Base-by-base conservation (phyloP, 2,113 vertebrate genomes). In the Nyctereutes procyonoides region DNA sequence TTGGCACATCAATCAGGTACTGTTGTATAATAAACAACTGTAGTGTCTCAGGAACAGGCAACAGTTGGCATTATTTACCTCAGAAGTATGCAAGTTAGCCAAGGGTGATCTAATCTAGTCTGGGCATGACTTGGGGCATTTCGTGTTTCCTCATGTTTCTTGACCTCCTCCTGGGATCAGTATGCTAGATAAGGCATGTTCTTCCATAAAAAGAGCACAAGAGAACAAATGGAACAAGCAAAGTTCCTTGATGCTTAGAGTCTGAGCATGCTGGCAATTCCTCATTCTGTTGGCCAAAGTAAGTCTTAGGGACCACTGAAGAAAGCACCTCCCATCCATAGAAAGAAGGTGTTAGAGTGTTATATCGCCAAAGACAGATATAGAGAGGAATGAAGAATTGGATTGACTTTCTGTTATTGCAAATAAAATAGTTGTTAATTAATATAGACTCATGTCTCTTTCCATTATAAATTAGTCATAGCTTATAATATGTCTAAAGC, bases 401-500 rank as follows among this genome's bases (percentile, higher is more conserved):
- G 8, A 20, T 4, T 73, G 43, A 51, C 3, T 60, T 80, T 13
- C 3, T 90, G 16, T 79, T 88, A 56, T 13, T 81, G 11, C 58
- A 55, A 16, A 8, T 86, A 69, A 91, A 43, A n/a, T 0, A 0
- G 1, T 62, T 84, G 24, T 53, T 85, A 65, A 85, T 89, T 65
- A 74, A 93, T 12, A 19, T 1, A 63, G 56, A 74, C 2, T 83
- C 10, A 38, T 22, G 8, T 19, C 38, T 35, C 32, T 80, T 95
- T 93, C 20, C 6, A 10, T 87, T 48, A 2, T 56, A 79, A 76
- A 14, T 55, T 51, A 71, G 20, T 24, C 1, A 51, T 73, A 10
- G 35, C 89, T 91, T 87, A 58, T 22, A 63, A 32, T 79, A 16
- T 69, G 10, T 91, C 16, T 92, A 88, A 94, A 88, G 26, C n/a